phyloP scores from a whole-genome alignment of 2,113 vertebrate genomes.

The Aepyceros melampus region DNA sequence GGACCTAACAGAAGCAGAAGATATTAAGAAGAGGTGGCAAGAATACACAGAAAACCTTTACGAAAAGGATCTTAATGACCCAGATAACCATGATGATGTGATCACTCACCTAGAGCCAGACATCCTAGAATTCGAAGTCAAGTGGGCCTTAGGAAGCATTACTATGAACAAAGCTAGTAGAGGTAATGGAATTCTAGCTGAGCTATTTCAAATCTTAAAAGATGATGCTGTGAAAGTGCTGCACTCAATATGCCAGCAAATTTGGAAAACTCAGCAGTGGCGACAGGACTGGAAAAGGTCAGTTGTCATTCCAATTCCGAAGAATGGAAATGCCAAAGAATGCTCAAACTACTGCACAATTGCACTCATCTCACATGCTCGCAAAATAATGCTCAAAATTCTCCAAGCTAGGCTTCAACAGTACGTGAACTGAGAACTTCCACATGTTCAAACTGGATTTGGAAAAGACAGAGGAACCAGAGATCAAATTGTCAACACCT shows the following conservation, averaged over 20 bases:
- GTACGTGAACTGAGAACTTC: not conserved
- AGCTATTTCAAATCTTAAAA: not conserved
- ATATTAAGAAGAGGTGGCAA: not conserved
- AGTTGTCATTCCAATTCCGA: not conserved
- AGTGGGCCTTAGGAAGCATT: not conserved
- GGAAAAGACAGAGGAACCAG: not conserved
- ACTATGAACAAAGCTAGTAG: not conserved
- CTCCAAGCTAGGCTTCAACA: not conserved
- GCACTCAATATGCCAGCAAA: not conserved
- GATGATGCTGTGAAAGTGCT: not conserved
- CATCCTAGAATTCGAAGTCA: not conserved
- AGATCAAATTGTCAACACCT: not conserved
- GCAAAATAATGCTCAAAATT: not conserved
- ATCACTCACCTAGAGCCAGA: not conserved
- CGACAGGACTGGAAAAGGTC: not conserved
- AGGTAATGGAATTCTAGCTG: not conserved
- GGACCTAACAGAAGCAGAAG: not conserved
- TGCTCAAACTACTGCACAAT: not conserved
- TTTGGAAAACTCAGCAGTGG: not conserved
- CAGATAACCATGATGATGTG: not conserved
- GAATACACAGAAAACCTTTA: not conserved
- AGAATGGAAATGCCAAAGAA: not conserved
- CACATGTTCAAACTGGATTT: not conserved
- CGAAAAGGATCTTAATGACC: not conserved
- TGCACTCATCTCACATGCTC: not conserved